phyloP scores from a whole-genome alignment of 2,113 vertebrate species.

The Microtus richardsoni region DNA sequence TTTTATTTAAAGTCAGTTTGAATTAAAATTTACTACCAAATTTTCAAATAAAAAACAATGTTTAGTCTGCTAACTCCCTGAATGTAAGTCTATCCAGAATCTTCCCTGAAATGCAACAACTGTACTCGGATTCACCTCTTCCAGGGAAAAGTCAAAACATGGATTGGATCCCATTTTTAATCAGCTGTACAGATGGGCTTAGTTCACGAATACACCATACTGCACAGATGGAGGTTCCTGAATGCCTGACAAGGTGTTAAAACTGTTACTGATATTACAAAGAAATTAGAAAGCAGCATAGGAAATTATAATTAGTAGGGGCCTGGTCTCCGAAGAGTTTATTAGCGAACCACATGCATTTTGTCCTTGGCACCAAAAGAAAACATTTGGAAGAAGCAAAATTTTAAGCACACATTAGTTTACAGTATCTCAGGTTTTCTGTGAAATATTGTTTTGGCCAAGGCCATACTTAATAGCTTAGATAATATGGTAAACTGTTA shows the following conservation, averaged over 20 bases:
- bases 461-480: background rate
- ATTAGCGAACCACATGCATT: constrained; percentile 85
- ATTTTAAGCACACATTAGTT: constrained; percentile 50
- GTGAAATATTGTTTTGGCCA: constrained; percentile 11
- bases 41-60: constrained; percentile 81
- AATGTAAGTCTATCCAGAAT: constrained; percentile 66
- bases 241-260: constrained; percentile 91
- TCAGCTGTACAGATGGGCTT: constrained; percentile 93
- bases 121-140: constrained; percentile 85
- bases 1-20: constrained; percentile 84
- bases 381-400: constrained; percentile 72
- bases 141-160: constrained; percentile 86
- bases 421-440: constrained; percentile 6
- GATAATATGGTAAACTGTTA: background rate
- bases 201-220: constrained; percentile 87
- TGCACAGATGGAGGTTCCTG: constrained; percentile 90
- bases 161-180: constrained; percentile 89
- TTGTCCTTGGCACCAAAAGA: constrained; percentile 81
- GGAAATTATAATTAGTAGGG: constrained; percentile 87
- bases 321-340: constrained; percentile 83
- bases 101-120: constrained; percentile 81
- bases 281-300: constrained; percentile 86
- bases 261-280: constrained; percentile 88
- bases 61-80: constrained; percentile 80
- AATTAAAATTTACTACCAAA: constrained; percentile 83